These are phyloP conservation scores for Miichthys miiuy DNA, from an alignment of 2,797 vertebrate genomes.

Conservation along the genomic window DNA sequence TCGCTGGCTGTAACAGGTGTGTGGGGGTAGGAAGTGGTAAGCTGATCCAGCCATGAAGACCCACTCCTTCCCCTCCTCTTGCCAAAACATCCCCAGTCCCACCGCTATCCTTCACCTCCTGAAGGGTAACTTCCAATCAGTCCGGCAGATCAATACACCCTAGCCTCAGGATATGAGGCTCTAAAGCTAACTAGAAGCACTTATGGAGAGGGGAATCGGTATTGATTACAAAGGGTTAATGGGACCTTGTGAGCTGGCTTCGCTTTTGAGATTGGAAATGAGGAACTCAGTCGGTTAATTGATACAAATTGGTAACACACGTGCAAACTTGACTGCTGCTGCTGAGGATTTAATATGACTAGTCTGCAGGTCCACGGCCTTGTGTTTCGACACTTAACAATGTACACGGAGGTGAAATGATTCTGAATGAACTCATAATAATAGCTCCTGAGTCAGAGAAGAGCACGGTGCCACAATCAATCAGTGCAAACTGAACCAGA, in stretches of 20 bases:
- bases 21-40: constrained; percentile 67
- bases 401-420: constrained; percentile 31
- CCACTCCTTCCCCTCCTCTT: constrained; percentile 53
- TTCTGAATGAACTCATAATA: constrained; percentile 31
- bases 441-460: constrained; percentile 17
- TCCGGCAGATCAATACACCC: constrained; percentile 77
- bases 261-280: constrained; percentile 39
- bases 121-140: constrained; percentile 79
- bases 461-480: constrained; percentile 47
- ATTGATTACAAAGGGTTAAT: constrained; percentile 81
- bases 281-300: constrained; percentile 50
- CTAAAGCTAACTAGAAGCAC: constrained; percentile 79
- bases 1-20: constrained; percentile 75
- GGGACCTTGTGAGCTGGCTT: constrained; percentile 61
- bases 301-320: constrained; percentile 58
- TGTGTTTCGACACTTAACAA: constrained; percentile 28
- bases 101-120: constrained; percentile 65
- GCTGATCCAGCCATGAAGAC: constrained; percentile 69
- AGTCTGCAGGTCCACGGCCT: neutral
- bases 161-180: constrained; percentile 71
- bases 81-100: constrained; percentile 62
- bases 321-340: constrained; percentile 8
- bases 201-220: constrained; percentile 71
- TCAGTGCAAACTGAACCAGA: constrained; percentile 49
- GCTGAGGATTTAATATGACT: constrained; percentile 28